Evolutionary conservation across 37 sponge, comb jelly and placozoan species (phyloP).

Genomic region (Hormiphora californensis): DNA sequence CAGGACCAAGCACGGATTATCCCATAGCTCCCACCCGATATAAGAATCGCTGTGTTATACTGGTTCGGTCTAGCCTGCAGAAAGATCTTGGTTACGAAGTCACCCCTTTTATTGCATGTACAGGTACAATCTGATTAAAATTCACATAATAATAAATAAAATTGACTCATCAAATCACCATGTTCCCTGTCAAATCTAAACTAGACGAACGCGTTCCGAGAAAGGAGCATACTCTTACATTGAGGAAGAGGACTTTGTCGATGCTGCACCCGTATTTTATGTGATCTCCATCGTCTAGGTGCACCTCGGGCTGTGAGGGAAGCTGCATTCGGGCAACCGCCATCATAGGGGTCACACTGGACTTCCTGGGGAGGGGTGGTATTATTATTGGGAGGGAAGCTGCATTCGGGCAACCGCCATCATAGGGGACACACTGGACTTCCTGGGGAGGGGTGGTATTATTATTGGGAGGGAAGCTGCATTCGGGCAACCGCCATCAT

Average conservation of each 20-base stretch:
- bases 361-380: too few relatives aligned
- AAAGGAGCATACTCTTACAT: background rate
- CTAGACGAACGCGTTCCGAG: background rate
- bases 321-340: too few relatives aligned
- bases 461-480: too few relatives aligned
- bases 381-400: too few relatives aligned
- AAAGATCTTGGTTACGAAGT: background rate
- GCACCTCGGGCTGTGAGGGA: too few relatives aligned
- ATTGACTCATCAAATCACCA: background rate
- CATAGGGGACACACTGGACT: too few relatives aligned
- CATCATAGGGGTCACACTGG: too few relatives aligned
- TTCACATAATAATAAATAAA: background rate
- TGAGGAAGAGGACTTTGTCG: slow-evolving; percentile 13
- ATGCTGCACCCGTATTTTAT: background rate
- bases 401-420: too few relatives aligned
- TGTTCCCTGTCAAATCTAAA: background rate
- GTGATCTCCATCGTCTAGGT: background rate
- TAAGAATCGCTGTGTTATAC: slow-evolving; percentile 48
- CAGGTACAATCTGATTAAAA: background rate
- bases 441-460: too few relatives aligned
- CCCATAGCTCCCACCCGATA: slow-evolving; percentile 20
- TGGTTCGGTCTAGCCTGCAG: background rate
- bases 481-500: too few relatives aligned
- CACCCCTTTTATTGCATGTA: too few relatives aligned
- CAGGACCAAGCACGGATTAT: slow-evolving; percentile 32